Percentiles rank a stretch among this genome's conserved stretches.
These are phyloP conservation scores for Gallinago stenura DNA, from an alignment of 2,797 vertebrate genomes.

Conservation along the genomic window DNA sequence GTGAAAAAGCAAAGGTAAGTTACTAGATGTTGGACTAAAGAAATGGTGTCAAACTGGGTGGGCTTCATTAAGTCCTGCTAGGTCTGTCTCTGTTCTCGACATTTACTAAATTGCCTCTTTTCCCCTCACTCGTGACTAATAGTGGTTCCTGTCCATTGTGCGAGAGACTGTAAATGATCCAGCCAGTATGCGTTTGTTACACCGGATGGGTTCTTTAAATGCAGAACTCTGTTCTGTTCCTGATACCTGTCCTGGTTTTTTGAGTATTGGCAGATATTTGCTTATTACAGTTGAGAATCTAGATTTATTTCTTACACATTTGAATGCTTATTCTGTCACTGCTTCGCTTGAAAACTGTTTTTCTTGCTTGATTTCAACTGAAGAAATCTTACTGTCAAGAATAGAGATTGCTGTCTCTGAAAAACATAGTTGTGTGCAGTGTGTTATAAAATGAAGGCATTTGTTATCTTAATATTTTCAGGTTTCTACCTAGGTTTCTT, in stretches of 20 bases:
- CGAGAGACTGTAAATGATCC: background rate
- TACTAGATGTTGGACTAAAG: background rate
- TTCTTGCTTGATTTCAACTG: background rate
- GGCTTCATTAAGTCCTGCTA: background rate
- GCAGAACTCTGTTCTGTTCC: background rate
- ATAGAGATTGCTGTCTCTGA: background rate
- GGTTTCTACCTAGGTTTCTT: background rate
- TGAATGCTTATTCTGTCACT: background rate
- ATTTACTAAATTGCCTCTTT: background rate
- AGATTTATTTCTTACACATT: background rate
- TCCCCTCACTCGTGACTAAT: background rate
- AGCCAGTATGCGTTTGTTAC: background rate
- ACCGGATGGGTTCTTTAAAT: background rate
- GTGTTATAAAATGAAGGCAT: background rate
- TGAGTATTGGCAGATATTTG: background rate
- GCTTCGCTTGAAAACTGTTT: background rate
- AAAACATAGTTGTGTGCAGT: background rate
- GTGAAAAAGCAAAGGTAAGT: conserved; percentile 98
- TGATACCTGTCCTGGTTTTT: background rate
- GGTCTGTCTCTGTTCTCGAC: background rate
- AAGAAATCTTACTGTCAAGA: background rate
- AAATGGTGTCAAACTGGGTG: background rate
- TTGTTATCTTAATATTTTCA: background rate
- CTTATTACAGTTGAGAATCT: background rate
- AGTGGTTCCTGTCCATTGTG: background rate